These are phyloP conservation scores for Zosterops japonicus DNA, from an alignment of 2,113 vertebrate species.

Conservation along the genomic window DNA sequence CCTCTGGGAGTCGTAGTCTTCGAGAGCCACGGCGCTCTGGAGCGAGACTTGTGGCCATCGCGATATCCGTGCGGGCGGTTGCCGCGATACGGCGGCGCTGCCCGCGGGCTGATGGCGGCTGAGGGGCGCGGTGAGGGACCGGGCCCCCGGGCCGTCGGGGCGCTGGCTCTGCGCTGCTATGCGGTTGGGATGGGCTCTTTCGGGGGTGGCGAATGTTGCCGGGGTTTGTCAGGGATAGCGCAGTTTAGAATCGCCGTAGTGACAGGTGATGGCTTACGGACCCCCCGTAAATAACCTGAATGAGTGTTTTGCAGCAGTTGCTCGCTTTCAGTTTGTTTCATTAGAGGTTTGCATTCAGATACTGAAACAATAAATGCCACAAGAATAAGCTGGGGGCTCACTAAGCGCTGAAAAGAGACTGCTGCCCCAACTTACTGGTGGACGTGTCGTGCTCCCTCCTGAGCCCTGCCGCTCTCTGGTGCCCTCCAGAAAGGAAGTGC, in stretches of 20 bases:
- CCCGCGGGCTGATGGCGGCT: neutral
- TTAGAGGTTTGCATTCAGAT: neutral
- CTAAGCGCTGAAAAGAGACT: neutral
- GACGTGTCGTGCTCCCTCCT: neutral
- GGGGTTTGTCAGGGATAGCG: accelerated
- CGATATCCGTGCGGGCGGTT: neutral
- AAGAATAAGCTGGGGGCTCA: neutral
- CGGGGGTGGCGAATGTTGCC: accelerated
- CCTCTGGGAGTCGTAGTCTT: neutral
- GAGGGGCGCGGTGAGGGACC: neutral
- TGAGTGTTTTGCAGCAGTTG: neutral
- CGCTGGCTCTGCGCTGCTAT: neutral
- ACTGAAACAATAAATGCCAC: neutral
- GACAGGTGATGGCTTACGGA: accelerated
- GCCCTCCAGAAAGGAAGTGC: accelerated
- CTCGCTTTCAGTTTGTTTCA: accelerated
- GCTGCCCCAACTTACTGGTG: neutral
- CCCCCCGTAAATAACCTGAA: accelerated
- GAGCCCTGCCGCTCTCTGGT: neutral
- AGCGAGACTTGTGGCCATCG: accelerated
- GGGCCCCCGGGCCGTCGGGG: too few relatives aligned
- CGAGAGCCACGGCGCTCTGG: accelerated
- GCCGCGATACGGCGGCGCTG: neutral
- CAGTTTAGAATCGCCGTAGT: accelerated
- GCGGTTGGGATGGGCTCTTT: too few relatives aligned